Evolutionary conservation across 2,888 invertebrate genomes (phyloP).

Genomic region (Tanypteryx hageni): DNA sequence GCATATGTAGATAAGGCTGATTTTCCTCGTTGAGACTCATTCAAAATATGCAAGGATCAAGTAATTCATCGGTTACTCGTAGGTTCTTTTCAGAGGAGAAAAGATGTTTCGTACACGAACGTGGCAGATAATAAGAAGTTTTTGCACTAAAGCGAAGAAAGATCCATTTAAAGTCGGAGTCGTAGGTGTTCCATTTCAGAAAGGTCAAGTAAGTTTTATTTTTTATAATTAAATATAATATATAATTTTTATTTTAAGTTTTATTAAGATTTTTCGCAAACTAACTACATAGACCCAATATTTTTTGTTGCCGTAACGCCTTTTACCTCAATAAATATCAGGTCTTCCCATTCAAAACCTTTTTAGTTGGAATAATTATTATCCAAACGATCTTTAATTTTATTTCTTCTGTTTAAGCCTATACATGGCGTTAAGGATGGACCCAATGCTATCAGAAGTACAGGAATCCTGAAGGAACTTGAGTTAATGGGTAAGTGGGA

Average conservation of each 20-base stretch:
- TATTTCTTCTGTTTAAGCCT: constrained; percentile 72
- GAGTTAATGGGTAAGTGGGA: constrained; percentile 79
- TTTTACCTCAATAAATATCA: no score
- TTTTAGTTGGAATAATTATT: no score
- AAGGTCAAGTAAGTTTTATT: constrained; percentile 79
- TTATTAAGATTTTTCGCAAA: no score
- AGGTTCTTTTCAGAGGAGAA: not conserved
- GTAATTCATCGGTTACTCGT: not conserved
- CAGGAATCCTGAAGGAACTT: constrained; percentile 81
- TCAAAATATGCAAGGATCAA: not conserved
- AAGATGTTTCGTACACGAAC: constrained; percentile 17
- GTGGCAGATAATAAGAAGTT: not conserved
- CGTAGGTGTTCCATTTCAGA: constrained; percentile 88
- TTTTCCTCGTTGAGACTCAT: not conserved
- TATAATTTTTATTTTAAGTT: no score
- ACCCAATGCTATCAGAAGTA: constrained; percentile 81
- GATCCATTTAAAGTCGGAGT: constrained; percentile 80
- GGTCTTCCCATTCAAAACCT: no score
- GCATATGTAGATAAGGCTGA: not conserved
- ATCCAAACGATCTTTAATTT: constrained; percentile 4
- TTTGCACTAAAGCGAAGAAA: constrained; percentile 32
- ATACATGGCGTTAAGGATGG: constrained; percentile 85
- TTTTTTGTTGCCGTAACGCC: no score
- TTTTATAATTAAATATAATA: no score
- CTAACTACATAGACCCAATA: no score